Evolutionary conservation across 2,888 invertebrate species (phyloP).

Genomic region (Leucoma salicis): DNA sequence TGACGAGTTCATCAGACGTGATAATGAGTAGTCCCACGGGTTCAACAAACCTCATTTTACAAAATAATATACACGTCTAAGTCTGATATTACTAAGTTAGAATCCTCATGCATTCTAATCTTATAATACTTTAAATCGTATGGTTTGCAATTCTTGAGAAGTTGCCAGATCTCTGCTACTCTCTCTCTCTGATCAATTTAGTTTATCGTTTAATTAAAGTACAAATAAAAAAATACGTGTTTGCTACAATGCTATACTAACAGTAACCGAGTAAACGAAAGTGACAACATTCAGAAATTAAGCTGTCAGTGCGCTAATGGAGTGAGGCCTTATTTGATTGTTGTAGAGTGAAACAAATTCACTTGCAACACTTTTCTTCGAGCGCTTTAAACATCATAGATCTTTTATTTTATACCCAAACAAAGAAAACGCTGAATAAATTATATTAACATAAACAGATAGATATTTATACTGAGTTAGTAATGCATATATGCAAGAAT

Average conservation of each 20-base stretch:
- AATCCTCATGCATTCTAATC: conserved; percentile 45
- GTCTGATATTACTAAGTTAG: conserved; percentile 53
- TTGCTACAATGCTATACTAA: conserved; percentile 1
- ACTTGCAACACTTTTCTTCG: conserved; percentile 1
- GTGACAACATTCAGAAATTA: conserved; percentile 16
- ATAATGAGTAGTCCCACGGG: conserved; percentile 76
- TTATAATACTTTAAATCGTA: conserved; percentile 44
- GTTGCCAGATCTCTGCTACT: conserved; percentile 45
- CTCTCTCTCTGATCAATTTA: conserved; percentile 10
- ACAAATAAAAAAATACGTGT: no score
- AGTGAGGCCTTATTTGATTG: conserved; percentile 7
- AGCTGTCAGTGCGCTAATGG: conserved; percentile 5
- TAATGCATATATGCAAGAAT: no score
- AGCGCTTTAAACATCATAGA: not conserved
- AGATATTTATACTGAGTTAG: not conserved
- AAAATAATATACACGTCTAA: conserved; percentile 61
- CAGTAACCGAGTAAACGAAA: conserved; percentile 16
- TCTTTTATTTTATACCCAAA: not conserved
- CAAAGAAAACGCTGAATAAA: not conserved
- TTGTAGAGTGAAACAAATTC: conserved; percentile 7
- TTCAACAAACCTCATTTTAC: conserved; percentile 76
- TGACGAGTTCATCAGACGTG: conserved; percentile 74
- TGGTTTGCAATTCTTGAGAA: conserved; percentile 44
- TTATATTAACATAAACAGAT: not conserved
- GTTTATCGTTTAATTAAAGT: conserved; percentile 1